Percentiles rank a stretch among this genome's conserved stretches.
Evolutionary conservation across 37 sponge, comb jelly and placozoan genomes (phyloP).

Genomic region (Diacarnus erythraeanus): DNA sequence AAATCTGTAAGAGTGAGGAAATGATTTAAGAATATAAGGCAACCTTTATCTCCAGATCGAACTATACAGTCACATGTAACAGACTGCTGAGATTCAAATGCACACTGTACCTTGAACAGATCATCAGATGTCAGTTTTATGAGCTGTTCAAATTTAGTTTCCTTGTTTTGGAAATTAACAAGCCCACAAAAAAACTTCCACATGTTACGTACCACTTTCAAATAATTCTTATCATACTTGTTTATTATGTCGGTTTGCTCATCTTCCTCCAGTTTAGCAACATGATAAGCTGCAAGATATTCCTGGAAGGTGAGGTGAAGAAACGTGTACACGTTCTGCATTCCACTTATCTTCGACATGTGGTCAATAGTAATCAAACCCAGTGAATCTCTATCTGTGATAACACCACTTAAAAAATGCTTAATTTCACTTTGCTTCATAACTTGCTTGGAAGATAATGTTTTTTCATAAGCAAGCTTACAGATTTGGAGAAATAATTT

Average conservation of each 20-base stretch:
- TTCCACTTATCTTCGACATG: not conserved
- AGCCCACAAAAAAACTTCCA: constrained; percentile 32
- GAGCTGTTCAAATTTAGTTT: not conserved
- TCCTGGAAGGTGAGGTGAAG: constrained; percentile 22
- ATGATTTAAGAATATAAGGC: too few species aligned
- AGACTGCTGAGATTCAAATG: constrained; percentile 1
- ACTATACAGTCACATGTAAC: not conserved
- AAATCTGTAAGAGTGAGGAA: not conserved
- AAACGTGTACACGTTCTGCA: constrained; percentile 13
- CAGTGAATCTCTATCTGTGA: not conserved
- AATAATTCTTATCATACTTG: not conserved
- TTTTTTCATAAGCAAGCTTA: constrained; percentile 1
- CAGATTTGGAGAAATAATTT: constrained; percentile 7
- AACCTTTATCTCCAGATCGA: too few species aligned
- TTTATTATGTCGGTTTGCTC: not conserved
- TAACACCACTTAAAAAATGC: not conserved
- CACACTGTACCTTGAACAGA: not conserved
- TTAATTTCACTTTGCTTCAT: not conserved
- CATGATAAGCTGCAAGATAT: constrained; percentile 21
- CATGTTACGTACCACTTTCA: not conserved
- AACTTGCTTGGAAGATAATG: not conserved
- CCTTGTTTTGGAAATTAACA: not conserved
- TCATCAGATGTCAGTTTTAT: not conserved
- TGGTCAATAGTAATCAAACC: constrained; percentile 17
- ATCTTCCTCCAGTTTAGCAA: not conserved